phyloP scores from a whole-genome alignment of 2,797 vertebrate genomes.

The Leontocebus nigricollis region DNA sequence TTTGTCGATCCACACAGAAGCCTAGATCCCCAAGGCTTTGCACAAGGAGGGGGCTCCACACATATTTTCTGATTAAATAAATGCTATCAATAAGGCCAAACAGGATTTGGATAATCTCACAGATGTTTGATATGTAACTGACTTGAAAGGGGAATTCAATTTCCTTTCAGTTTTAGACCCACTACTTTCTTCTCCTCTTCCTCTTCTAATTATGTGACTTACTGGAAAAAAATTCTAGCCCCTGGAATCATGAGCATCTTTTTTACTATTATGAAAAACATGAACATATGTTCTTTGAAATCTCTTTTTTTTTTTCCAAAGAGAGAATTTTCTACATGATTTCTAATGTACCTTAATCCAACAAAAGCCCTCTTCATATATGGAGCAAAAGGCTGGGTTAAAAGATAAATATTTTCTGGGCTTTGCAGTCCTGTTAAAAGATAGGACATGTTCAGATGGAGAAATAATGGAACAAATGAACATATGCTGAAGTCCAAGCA shows the following conservation, averaged over 20 bases:
- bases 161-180: slow-evolving; percentile 1
- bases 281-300: not conserved
- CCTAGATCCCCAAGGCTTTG: not conserved
- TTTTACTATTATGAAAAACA: not conserved
- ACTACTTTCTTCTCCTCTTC: not conserved
- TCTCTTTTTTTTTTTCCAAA: not conserved
- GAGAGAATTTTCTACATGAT: not conserved
- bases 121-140: not conserved
- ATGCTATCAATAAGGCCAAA: not conserved
- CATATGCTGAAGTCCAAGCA: not conserved
- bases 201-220: not conserved
- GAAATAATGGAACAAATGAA: not conserved
- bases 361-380: not conserved
- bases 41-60: too few relatives aligned
- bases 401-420: not conserved
- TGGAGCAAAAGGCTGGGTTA: not conserved
- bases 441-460: not conserved
- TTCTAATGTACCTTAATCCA: not conserved
- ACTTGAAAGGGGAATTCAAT: not conserved
- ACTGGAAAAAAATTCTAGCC: not conserved
- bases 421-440: not conserved
- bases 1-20: not conserved
- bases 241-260: not conserved
- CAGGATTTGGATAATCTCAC: not conserved
- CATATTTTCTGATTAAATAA: not conserved